A percentile compares a stretch with the other conserved stretches of the same genome.
phyloP scores from a whole-genome alignment of 2,888 invertebrate genomes.

The Drosophila sordidapex region DNA sequence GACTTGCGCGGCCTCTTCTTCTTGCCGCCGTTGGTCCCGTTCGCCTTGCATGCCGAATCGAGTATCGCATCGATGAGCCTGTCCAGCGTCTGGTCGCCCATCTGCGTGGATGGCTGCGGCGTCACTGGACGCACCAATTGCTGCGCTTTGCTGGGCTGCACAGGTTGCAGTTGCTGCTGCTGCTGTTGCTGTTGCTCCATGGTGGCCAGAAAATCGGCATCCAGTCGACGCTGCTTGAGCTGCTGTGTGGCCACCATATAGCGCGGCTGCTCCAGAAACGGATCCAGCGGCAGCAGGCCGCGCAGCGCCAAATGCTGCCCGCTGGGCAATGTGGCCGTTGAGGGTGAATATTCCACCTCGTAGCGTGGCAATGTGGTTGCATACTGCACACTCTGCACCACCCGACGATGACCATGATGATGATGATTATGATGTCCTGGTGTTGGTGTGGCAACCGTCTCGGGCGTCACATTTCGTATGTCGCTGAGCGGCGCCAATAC shows the following conservation, averaged over 20 bases:
- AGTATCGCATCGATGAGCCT: conserved; percentile 84
- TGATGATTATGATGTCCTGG: not conserved
- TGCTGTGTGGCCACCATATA: conserved; percentile 72
- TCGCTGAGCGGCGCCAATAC: conserved; percentile 79
- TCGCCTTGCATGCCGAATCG: conserved; percentile 83
- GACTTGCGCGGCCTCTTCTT: conserved; percentile 77
- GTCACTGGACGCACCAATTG: conserved; percentile 51
- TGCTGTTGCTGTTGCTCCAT: conserved; percentile 42
- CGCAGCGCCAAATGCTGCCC: conserved; percentile 82
- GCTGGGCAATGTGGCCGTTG: conserved; percentile 59
- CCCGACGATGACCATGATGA: not conserved
- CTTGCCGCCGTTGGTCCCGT: conserved; percentile 49
- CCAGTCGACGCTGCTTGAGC: conserved; percentile 75
- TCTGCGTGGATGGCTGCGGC: conserved; percentile 75
- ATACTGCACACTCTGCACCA: conserved; percentile 69
- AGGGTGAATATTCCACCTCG: conserved; percentile 84
- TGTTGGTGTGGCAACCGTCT: conserved; percentile 41
- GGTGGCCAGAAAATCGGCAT: conserved; percentile 74
- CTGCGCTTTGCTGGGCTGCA: not conserved
- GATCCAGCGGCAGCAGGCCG: conserved; percentile 81
- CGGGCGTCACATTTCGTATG: conserved; percentile 77
- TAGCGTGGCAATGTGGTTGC: conserved; percentile 84
- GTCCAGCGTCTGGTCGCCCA: conserved; percentile 84
- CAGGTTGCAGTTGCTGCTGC: not conserved
- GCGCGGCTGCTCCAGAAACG: conserved; percentile 81